Percentiles rank a stretch among this genome's conserved stretches.
phyloP scores from a whole-genome alignment of 2,797 vertebrate genomes.

The Avahi laniger region DNA sequence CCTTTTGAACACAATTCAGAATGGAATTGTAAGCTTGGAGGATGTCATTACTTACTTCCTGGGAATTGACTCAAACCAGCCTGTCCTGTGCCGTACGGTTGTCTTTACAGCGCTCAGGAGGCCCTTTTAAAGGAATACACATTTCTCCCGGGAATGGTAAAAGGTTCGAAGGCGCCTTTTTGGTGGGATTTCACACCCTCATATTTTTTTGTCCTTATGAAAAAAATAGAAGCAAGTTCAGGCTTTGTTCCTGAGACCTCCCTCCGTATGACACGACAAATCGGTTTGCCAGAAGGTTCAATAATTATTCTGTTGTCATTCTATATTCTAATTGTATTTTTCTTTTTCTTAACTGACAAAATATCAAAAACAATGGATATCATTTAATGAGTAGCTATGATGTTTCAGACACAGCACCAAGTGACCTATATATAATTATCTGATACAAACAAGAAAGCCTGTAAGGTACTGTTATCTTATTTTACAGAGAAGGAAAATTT shows the following conservation, averaged over 20 bases:
- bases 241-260: background rate
- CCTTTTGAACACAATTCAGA: constrained; percentile 15
- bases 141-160: background rate
- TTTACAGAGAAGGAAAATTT: background rate
- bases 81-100: background rate
- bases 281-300: background rate
- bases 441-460: background rate
- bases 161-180: background rate
- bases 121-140: background rate
- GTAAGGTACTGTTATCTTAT: background rate
- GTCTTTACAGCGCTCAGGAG: background rate
- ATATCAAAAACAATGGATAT: background rate
- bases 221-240: background rate
- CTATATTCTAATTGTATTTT: background rate
- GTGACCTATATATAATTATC: background rate
- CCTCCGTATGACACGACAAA: background rate
- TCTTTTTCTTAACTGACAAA: background rate
- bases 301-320: background rate
- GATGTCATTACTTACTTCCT: background rate
- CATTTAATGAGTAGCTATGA: background rate
- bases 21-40: constrained; percentile 20
- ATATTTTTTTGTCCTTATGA: constrained; percentile 14
- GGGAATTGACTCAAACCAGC: background rate
- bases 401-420: background rate
- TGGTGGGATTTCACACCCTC: background rate